phyloP scores from a whole-genome alignment of 2,797 vertebrate species.

The Lacerta viridis region DNA sequence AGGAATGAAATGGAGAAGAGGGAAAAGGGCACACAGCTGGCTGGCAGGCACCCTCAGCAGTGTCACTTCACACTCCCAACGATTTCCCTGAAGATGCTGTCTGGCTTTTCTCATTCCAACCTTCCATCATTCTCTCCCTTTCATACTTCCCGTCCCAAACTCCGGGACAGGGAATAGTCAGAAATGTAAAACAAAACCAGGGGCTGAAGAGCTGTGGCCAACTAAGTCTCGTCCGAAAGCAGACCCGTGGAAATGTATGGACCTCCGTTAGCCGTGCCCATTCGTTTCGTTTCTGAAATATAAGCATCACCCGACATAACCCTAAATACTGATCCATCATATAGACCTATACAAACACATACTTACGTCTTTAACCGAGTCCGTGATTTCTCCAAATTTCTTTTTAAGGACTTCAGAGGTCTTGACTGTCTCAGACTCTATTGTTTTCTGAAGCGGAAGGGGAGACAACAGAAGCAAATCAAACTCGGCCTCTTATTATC shows the following conservation, averaged over 20 bases:
- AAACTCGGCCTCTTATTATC: background rate
- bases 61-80: no score
- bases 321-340: no score
- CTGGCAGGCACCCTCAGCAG: no score
- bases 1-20: background rate
- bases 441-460: constrained; percentile 86
- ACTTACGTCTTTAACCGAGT: constrained; percentile 91
- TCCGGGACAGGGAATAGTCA: no score
- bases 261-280: no score
- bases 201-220: no score
- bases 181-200: accelerated
- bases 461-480: no score
- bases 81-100: no score
- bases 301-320: no score
- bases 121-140: background rate
- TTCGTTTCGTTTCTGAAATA: no score
- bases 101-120: background rate
- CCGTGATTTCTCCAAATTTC: constrained; percentile 89
- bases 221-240: no score
- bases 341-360: no score
- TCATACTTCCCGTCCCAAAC: background rate
- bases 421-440: constrained; percentile 94
- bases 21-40: background rate
- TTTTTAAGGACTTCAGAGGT: constrained; percentile 93
- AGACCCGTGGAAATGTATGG: background rate